These are phyloP conservation scores for Apogon talboti DNA, from an alignment of 2,797 vertebrate species.

Conservation along the genomic window DNA sequence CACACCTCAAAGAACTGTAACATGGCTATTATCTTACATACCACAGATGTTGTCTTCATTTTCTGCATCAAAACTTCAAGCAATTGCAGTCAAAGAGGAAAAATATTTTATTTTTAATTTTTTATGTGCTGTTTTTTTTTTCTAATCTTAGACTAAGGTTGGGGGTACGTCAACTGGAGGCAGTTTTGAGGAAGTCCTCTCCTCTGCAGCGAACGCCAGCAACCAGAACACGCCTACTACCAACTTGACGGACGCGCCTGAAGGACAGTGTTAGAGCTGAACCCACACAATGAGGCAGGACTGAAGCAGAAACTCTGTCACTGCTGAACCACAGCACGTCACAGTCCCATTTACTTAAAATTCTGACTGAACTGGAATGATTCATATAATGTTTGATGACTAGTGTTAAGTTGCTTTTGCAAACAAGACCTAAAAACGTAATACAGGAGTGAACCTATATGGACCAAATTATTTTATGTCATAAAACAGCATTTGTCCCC, in stretches of 20 bases:
- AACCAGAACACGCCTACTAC: slow-evolving; percentile 87
- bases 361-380: slow-evolving; percentile 35
- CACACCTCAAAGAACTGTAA: too few relatives aligned
- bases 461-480: too few relatives aligned
- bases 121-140: neutral
- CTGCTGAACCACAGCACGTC: slow-evolving; percentile 31
- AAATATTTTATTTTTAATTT: neutral
- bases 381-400: slow-evolving; percentile 1
- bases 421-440: too few relatives aligned
- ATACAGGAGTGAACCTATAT: too few relatives aligned
- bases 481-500: too few relatives aligned
- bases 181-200: slow-evolving; percentile 97
- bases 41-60: too few relatives aligned
- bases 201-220: slow-evolving; percentile 92
- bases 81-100: neutral
- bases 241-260: slow-evolving; percentile 76
- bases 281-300: slow-evolving; percentile 8
- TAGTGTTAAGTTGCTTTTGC: slow-evolving; percentile 17
- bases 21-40: too few relatives aligned
- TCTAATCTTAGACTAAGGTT: slow-evolving; percentile 90
- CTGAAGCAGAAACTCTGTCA: slow-evolving; percentile 32
- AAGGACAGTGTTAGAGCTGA: slow-evolving; percentile 82
- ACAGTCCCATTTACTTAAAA: slow-evolving; percentile 7
- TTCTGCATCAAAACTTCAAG: too few relatives aligned
- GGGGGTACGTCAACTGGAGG: slow-evolving; percentile 82